Conservation (phyloP, 2,113 vertebrate species). For the Saccopteryx leptura region DNA sequence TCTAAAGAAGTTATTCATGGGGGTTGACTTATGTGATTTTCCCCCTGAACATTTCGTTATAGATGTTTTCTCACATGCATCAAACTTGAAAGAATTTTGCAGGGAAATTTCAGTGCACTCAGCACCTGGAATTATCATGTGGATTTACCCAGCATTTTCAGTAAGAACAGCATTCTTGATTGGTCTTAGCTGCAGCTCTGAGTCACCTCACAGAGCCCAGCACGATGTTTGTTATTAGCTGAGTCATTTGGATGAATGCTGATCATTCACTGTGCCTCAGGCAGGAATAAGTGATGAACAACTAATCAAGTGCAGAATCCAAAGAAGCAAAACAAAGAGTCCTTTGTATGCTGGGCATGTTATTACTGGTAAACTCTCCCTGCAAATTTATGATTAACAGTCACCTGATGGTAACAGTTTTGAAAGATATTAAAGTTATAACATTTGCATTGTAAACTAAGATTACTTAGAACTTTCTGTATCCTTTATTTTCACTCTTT, state of each 20-base stretch:
- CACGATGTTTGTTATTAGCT: neutral
- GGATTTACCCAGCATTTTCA: rapidly evolving
- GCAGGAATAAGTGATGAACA: neutral
- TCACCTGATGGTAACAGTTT: neutral
- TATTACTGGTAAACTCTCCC: neutral
- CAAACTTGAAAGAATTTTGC: neutral
- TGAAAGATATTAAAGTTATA: neutral
- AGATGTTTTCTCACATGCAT: neutral
- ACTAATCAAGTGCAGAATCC: constrained; percentile 29
- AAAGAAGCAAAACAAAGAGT: constrained; percentile 66
- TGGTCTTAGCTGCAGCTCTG: neutral
- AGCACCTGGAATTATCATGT: neutral
- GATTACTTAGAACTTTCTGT: neutral
- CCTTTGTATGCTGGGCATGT: constrained; percentile 34
- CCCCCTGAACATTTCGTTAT: neutral
- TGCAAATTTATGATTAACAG: neutral
- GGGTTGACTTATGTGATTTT: neutral
- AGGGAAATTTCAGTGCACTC: neutral
- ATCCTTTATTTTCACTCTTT: neutral
- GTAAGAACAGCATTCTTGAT: neutral
- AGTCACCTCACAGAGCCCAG: neutral
- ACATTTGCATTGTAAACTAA: neutral
- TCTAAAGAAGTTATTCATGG: neutral
- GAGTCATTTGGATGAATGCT: constrained; percentile 48
- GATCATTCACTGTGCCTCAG: neutral